These are phyloP conservation scores for Xestia ashworthii DNA, from an alignment of 2,888 invertebrate genomes.

Conservation along the genomic window DNA sequence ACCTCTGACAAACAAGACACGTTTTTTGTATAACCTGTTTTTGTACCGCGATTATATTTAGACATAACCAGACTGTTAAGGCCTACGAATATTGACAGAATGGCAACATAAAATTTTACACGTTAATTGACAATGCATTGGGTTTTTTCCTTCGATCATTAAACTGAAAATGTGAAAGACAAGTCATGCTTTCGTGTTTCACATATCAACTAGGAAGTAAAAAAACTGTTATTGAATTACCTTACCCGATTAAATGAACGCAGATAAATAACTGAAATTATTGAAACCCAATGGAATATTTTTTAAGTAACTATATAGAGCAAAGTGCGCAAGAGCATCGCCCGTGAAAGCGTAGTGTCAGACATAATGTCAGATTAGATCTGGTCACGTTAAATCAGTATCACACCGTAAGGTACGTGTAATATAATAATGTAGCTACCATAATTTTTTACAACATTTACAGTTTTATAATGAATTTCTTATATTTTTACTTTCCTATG, in stretches of 20 bases:
- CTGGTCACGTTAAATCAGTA: slow-evolving; percentile 78
- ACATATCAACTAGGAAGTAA: slow-evolving; percentile 19
- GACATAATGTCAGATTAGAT: slow-evolving; percentile 72
- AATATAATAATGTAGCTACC: slow-evolving; percentile 83
- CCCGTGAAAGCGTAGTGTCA: slow-evolving; percentile 51
- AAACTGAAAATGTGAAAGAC: slow-evolving; percentile 22
- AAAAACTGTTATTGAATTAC: not conserved
- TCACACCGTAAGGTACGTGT: slow-evolving; percentile 77
- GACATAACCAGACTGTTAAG: slow-evolving; percentile 31
- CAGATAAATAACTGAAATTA: not conserved
- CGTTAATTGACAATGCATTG: slow-evolving; percentile 30
- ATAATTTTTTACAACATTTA: slow-evolving; percentile 86
- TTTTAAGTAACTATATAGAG: not conserved
- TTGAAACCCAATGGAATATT: not conserved
- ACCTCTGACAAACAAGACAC: slow-evolving; percentile 20
- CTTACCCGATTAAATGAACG: not conserved
- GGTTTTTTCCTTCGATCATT: slow-evolving; percentile 36
- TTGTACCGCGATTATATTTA: slow-evolving; percentile 23
- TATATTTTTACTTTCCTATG: slow-evolving; percentile 91
- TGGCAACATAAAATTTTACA: slow-evolving; percentile 31
- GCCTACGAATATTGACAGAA: slow-evolving; percentile 28
- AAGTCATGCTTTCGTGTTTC: slow-evolving; percentile 17
- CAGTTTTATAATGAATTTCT: slow-evolving; percentile 89
- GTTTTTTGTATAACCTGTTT: slow-evolving; percentile 44
- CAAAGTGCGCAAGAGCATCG: slow-evolving; percentile 42